A percentile compares a stretch with the other conserved stretches of the same genome.
phyloP scores from a whole-genome alignment of 64 coral and sea anemone genomes.

The Porites lutea region DNA sequence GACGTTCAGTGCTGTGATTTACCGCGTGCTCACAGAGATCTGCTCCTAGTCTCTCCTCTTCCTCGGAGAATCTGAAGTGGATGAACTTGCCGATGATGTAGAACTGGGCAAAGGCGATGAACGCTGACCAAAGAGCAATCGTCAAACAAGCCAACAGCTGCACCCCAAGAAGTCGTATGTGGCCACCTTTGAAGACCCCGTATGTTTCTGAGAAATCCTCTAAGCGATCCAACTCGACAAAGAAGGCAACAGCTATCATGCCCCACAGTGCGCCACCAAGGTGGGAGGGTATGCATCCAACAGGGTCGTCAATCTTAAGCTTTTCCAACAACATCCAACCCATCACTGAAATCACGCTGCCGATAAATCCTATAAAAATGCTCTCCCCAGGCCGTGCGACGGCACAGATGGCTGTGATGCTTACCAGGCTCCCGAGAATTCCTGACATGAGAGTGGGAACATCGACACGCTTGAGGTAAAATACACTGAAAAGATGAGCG shows the following conservation, averaged over 20 bases:
- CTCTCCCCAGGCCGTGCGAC: conserved; percentile 90
- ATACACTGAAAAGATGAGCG: conserved; percentile 54
- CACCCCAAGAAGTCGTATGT: conserved; percentile 67
- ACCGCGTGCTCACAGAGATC: conserved; percentile 74
- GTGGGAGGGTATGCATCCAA: conserved; percentile 74
- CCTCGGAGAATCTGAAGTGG: conserved; percentile 76
- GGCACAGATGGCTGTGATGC: conserved; percentile 91
- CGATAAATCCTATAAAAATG: conserved; percentile 82
- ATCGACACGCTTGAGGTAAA: conserved; percentile 76
- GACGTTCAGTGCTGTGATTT: conserved; percentile 63
- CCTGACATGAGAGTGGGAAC: conserved; percentile 90
- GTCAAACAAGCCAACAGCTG: conserved; percentile 66
- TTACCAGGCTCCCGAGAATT: conserved; percentile 80
- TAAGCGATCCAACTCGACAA: conserved; percentile 70
- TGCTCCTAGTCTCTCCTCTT: conserved; percentile 62
- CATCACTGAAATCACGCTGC: conserved; percentile 63
- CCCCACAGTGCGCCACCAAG: conserved; percentile 76
- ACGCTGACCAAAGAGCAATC: conserved; percentile 64
- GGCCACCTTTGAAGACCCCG: conserved; percentile 82
- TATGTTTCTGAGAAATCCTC: conserved; percentile 81
- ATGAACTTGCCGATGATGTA: conserved; percentile 68
- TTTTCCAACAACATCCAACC: conserved; percentile 80
- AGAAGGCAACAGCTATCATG: conserved; percentile 89
- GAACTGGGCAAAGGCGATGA: conserved; percentile 65
- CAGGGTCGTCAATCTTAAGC: conserved; percentile 82